Conservation (phyloP, 1,140 invertebrate species). For the Pseudomyrmex pallidus region DNA sequence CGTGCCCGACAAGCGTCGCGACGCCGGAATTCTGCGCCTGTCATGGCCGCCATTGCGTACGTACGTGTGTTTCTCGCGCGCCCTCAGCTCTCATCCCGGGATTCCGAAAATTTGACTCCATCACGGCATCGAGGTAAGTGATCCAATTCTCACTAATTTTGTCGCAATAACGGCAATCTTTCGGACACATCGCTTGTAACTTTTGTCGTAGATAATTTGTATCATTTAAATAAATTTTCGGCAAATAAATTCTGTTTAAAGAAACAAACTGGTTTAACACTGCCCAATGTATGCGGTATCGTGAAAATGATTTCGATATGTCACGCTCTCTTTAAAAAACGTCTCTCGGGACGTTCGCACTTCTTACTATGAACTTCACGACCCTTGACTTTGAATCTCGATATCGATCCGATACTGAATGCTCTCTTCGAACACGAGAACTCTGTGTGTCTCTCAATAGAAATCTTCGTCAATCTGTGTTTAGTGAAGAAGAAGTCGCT, state of each 20-base stretch:
- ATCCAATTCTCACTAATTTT: conserved; percentile 32
- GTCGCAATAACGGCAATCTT: conserved; percentile 4
- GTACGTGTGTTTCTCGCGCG: conserved; percentile 56
- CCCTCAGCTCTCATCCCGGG: conserved; percentile 28
- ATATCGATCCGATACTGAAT: conserved; percentile 16
- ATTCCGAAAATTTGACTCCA: conserved; percentile 11
- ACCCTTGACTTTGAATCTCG: conserved; percentile 24
- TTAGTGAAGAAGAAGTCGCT: not conserved
- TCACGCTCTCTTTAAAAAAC: too few relatives aligned
- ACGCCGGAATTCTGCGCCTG: conserved; percentile 81
- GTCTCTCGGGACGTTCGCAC: not conserved
- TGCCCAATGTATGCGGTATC: too few relatives aligned
- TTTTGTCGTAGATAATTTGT: not conserved
- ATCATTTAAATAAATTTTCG: not conserved
- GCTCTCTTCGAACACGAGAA: not conserved
- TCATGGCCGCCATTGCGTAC: conserved; percentile 77
- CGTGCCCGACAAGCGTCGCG: conserved; percentile 82
- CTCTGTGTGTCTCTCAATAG: not conserved
- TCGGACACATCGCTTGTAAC: not conserved
- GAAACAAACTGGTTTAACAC: too few relatives aligned
- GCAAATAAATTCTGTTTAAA: too few relatives aligned
- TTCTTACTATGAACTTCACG: not conserved
- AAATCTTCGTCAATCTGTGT: not conserved
- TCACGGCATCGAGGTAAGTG: conserved; percentile 56
- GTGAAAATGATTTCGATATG: too few relatives aligned